phyloP scores from a whole-genome alignment of 1,140 invertebrate genomes.

The Atta texana region DNA sequence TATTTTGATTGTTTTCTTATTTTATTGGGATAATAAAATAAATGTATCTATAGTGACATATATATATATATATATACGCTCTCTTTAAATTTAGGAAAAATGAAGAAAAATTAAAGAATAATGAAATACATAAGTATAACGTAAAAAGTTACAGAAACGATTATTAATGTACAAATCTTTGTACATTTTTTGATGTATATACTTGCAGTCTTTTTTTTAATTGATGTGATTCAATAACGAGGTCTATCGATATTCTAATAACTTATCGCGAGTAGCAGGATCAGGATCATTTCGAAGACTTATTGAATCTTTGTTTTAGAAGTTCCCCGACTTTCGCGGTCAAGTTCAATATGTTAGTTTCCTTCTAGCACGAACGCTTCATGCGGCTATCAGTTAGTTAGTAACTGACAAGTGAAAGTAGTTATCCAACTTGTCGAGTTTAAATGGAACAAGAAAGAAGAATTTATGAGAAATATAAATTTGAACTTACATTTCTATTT shows the following conservation, averaged over 20 bases:
- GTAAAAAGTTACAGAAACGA: neutral
- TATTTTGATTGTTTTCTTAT: neutral
- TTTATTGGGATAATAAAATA: neutral
- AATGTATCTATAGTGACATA: neutral
- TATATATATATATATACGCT: neutral
- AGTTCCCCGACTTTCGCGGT: conserved; percentile 57
- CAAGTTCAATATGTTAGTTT: conserved; percentile 63
- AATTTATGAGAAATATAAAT: conserved; percentile 37
- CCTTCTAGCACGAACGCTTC: conserved; percentile 40
- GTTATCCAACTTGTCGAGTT: conserved; percentile 16
- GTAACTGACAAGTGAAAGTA: conserved; percentile 54
- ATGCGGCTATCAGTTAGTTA: conserved; percentile 67
- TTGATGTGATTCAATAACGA: neutral
- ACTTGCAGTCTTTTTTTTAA: neutral
- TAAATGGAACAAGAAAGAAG: neutral
- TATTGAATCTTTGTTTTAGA: conserved; percentile 29
- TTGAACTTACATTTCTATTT: neutral
- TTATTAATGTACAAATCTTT: conserved; percentile 19
- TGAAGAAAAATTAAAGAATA: neutral
- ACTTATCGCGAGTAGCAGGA: conserved; percentile 1
- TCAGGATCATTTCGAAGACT: neutral
- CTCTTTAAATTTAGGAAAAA: neutral
- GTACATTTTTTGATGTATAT: neutral
- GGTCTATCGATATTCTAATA: conserved; percentile 15
- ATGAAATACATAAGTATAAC: neutral